Evolutionary conservation across 2,797 vertebrate genomes (phyloP), one percentile per base, ranked within the genome.

Genomic region (Semotilus atromaculatus): DNA sequence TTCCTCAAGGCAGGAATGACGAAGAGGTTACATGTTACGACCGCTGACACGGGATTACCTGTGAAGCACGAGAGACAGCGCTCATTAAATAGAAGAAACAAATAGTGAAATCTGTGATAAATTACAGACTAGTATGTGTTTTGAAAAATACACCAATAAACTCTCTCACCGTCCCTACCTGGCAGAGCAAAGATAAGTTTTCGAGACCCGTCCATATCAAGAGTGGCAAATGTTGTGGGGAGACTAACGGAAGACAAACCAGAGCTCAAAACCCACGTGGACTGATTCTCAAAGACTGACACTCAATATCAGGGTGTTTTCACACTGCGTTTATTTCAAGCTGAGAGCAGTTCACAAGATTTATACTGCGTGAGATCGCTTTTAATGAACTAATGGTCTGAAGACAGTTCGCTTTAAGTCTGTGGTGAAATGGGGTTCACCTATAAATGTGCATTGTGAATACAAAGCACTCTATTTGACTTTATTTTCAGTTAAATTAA

Each of bases 151-250:
- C 84, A 86, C 86, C 82, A 84, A 83, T 80, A 87, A 77, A 87
- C 81, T 16, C 81, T 94, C 88, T 51, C 93, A 95, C 94, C 94
- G 93, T 93, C 94, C 95, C 95, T 96, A 99, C 98, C 98, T 97
- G 98, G 98, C 93, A 99, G 97, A 8, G 98, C 97, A 97, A 99
- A 99, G 91, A 99, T 99, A 89, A 99, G 96, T 97, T 99, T 99
- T 92, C 98, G 96, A 96, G 97, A 96, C 40, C 98, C 97, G 36
- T 99, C 98, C 87, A 96, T 98, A 94, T 99, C 98, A 95, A 99
- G 93, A 89, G 98, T 99, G 92, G 98, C 98, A 95, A 99, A 99
- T 91, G 98, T 99, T 91, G 98, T 99, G 91, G 98, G 98, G 90
- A 99, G 94, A 92, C 98, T 99, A 91, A 89, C 84, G 83, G 78